Evolutionary conservation across 2,113 vertebrate species (phyloP), one percentile per base, ranked within the genome.

Genomic region (Pteruthius melanotis): DNA sequence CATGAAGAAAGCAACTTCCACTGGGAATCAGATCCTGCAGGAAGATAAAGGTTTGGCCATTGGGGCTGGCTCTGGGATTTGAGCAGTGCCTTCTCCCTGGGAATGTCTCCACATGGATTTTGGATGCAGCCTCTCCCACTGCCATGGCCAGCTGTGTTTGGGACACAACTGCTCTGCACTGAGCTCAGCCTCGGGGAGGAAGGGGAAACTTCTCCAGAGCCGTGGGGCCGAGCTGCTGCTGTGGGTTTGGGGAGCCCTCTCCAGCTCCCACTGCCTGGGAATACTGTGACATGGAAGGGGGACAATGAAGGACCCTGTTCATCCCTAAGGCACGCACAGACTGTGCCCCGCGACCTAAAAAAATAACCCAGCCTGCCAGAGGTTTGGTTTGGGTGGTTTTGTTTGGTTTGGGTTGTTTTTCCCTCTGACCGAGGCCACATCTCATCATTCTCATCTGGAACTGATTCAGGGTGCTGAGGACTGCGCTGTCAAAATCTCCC

Each of bases 391-490:
- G 95, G 54, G 77, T 72, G 95, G 10, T 33, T 91, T 89, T 19
- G 59, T 59, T 92, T 56, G 76, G 23, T 71, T 92, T 70, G 69
- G 33, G 76, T 39, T 71, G 42, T 8, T 35, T 82, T 77, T 37
- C 44, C 12, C 35, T 65, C 83, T 6, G 45, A 79, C 45, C 22
- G 27, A 84, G 57, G 13, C 49, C 83, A 75, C 50, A 45, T 69
- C 84, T 95, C 81, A n/a, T 45, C n/a, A 9, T 42, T 69, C 74
- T 37, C 93, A 87, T 93, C 86, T 85, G 94, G 95, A 95, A 75
- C 7, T 15, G 74, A 84, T 94, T 93, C 60, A 53, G 60, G 15
- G 8, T 7, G 12, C 39, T 24, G 81, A 75, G 65, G 50, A 12
- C 39, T 3, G 44, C 18, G 18, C 77, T 79, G 93, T 59, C 60